Conservation (phyloP, 2,797 vertebrate species). For the Paedocypris micromegethes region DNA sequence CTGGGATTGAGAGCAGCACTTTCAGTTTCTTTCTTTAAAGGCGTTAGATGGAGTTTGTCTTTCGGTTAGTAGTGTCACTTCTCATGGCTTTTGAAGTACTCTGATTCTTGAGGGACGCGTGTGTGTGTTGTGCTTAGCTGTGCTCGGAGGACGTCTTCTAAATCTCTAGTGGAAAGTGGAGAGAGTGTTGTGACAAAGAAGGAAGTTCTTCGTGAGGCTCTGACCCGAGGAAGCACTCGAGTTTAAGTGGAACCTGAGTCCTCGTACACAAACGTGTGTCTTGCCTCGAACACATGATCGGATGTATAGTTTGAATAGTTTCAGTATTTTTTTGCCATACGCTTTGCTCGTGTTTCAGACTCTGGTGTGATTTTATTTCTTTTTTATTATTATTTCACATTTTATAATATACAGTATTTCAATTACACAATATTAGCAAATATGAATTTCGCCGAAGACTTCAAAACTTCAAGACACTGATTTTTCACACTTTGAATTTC, state of each 20-base stretch:
- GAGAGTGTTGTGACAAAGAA: constrained; percentile 56
- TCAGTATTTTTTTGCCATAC: too few relatives aligned
- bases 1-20: constrained; percentile 2
- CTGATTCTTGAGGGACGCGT: constrained; percentile 5
- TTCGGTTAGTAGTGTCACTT: constrained; percentile 50
- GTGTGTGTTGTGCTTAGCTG: constrained; percentile 41
- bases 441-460: too few relatives aligned
- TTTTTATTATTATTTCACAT: too few relatives aligned
- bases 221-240: constrained; percentile 53
- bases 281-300: constrained; percentile 6
- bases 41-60: constrained; percentile 3
- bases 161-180: constrained; percentile 35
- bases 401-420: too few relatives aligned
- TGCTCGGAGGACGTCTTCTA: constrained; percentile 49
- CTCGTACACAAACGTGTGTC: background rate
- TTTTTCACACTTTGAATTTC: too few relatives aligned
- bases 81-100: constrained; percentile 66
- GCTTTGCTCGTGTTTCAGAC: too few relatives aligned
- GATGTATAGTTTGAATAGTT: too few relatives aligned
- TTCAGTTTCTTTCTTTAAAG: background rate
- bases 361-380: too few relatives aligned
- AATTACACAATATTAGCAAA: too few relatives aligned
- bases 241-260: constrained; percentile 53
- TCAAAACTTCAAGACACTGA: too few relatives aligned
- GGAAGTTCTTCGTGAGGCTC: constrained; percentile 52